Evolutionary conservation across 2,797 vertebrate species (phyloP).

Genomic region (Petrocephalus sullivani): DNA sequence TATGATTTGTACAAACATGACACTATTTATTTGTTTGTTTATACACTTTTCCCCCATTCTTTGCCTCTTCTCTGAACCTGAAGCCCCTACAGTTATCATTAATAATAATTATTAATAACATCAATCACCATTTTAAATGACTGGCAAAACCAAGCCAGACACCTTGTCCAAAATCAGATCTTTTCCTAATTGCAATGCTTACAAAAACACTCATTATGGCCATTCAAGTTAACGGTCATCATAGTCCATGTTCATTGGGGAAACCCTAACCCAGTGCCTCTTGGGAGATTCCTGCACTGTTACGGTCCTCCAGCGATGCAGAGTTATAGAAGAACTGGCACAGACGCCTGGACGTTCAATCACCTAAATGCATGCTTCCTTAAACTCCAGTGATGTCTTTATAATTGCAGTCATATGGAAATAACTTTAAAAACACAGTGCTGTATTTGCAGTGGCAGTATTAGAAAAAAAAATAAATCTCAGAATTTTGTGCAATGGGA

Average conservation of each 20-base stretch:
- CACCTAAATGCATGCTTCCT: not conserved
- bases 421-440: not conserved
- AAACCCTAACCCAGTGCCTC: not conserved
- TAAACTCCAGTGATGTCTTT: not conserved
- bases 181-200: not conserved
- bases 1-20: not conserved
- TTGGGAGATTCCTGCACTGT: not conserved
- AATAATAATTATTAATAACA: not conserved
- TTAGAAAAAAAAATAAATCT: not conserved
- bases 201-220: not conserved
- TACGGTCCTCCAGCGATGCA: not conserved
- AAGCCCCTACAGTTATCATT: not conserved
- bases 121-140: not conserved
- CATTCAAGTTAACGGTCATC: not conserved
- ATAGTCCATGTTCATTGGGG: not conserved
- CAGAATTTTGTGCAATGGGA: not conserved
- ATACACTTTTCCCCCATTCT: not conserved
- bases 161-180: not conserved
- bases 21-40: not conserved
- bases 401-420: slow-evolving; percentile 10
- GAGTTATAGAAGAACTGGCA: not conserved
- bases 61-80: not conserved
- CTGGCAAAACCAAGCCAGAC: not conserved
- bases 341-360: not conserved
- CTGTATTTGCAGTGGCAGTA: not conserved